Base-by-base conservation (phyloP, 2,888 invertebrate genomes). In the Sussaba pulchella region DNA sequence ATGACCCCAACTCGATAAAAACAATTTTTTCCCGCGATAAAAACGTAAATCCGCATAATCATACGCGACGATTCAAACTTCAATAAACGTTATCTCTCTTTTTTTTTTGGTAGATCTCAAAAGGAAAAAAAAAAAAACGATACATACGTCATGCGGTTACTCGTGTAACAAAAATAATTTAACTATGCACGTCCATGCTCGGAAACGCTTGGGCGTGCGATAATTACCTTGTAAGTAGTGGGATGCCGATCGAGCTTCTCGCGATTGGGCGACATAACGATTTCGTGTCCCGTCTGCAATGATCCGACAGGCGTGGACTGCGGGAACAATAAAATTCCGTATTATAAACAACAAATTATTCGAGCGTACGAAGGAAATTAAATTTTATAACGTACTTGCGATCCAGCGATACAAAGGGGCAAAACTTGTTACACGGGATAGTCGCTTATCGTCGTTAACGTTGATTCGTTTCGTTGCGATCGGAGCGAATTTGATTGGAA, bases 271-370 rank as follows among this genome's bases (percentile, higher is more conserved):
- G 98, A 98, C 88, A 97, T 96, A 86, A 98, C 96, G 86, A 97
- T 96, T 94, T 98, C 98, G 92, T 98, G 98, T 88, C 96, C 96
- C 86, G 98, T 97, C 93, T 97, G 97, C 91, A 98, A 94, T 66
- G 98, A 98, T 91, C 97, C 97, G 91, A 98, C 97, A 82, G 98
- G 98, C 84, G 98, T 98, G 86, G 97, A 97, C 98, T 98, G 95
- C 85, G 94, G 6, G 94, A 94, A 86, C 83, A 85, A 91, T 83
- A 78, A 70, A 69, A 82, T 78, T 19, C 4, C 14, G 8, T 9
- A 14, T 69, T 57, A 70, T 12, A 2, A 31, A n/a, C n/a, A n/a
- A n/a, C n/a, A 45, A 8, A 64, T 36, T 74, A 50, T 36, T 73
- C 19, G 26, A n/a, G 39, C 39, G 14, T 57, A 54, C 19, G 61